Conservation (phyloP, 1,140 invertebrate species). For the Caenorhabditis tropicalis region DNA sequence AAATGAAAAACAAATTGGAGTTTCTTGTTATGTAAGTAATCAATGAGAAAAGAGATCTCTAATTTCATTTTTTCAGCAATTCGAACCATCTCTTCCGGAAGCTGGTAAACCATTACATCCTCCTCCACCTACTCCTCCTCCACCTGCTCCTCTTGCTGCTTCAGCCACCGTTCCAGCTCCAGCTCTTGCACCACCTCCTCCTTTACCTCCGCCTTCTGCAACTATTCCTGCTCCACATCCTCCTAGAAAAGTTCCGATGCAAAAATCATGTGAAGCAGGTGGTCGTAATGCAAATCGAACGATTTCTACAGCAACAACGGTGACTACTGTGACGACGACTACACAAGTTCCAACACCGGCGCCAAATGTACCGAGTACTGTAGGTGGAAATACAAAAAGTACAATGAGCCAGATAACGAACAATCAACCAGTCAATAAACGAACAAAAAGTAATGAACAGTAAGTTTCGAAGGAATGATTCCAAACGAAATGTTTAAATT, state of each 20-base stretch:
- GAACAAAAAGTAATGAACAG: not conserved
- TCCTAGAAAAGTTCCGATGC: not conserved
- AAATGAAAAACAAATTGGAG: conserved; percentile 4
- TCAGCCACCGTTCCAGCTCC: no score
- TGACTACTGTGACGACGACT: not conserved
- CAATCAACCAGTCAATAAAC: no score
- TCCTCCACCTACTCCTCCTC: no score
- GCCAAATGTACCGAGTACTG: not conserved
- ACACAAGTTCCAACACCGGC: not conserved
- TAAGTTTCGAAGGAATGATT: no score
- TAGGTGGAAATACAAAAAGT: not conserved
- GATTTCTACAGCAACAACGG: not conserved
- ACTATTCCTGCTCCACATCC: not conserved
- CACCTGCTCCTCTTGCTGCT: no score
- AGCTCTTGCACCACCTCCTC: no score
- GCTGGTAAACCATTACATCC: no score
- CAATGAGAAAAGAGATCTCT: not conserved
- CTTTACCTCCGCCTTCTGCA: no score
- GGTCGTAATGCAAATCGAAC: not conserved
- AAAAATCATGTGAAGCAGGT: not conserved
- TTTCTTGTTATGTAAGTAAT: conserved; percentile 6
- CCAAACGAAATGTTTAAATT: no score
- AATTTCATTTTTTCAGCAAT: not conserved
- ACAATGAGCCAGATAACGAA: not conserved
- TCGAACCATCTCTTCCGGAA: not conserved